These are phyloP conservation scores for Trichechus manatus DNA, from an alignment of 2,113 vertebrate species.

Conservation along the genomic window DNA sequence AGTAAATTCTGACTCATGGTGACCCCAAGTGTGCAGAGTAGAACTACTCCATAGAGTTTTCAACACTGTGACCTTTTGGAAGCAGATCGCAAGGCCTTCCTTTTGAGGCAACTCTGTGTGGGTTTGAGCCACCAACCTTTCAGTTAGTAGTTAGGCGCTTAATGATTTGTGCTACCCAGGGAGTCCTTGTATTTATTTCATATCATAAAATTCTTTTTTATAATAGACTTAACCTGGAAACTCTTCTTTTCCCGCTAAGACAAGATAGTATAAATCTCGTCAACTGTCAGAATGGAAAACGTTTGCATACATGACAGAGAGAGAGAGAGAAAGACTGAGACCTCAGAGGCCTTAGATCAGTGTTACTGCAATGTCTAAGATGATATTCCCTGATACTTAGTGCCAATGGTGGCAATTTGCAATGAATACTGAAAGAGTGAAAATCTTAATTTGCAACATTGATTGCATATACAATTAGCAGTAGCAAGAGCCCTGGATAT, in stretches of 20 bases:
- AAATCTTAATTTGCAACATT: neutral
- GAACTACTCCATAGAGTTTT: neutral
- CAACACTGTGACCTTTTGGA: neutral
- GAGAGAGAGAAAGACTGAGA: neutral
- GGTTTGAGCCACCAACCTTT: neutral
- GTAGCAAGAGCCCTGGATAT: neutral
- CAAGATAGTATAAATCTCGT: neutral
- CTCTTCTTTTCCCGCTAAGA: neutral
- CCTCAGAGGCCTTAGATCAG: neutral
- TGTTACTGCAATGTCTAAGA: neutral
- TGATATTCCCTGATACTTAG: neutral
- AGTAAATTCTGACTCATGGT: neutral
- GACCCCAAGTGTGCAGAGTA: neutral
- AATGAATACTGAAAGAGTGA: neutral
- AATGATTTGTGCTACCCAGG: neutral
- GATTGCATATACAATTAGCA: neutral
- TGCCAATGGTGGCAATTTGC: neutral
- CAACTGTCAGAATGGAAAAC: neutral
- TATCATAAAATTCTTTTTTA: constrained; percentile 11
- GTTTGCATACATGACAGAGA: neutral
- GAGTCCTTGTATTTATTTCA: neutral
- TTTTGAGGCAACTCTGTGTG: neutral
- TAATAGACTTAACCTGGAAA: neutral
- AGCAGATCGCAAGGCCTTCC: neutral
- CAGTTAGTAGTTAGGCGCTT: neutral